Base-by-base conservation (phyloP, 2,888 invertebrate genomes). In the Hermaeophaga mercurialis region DNA sequence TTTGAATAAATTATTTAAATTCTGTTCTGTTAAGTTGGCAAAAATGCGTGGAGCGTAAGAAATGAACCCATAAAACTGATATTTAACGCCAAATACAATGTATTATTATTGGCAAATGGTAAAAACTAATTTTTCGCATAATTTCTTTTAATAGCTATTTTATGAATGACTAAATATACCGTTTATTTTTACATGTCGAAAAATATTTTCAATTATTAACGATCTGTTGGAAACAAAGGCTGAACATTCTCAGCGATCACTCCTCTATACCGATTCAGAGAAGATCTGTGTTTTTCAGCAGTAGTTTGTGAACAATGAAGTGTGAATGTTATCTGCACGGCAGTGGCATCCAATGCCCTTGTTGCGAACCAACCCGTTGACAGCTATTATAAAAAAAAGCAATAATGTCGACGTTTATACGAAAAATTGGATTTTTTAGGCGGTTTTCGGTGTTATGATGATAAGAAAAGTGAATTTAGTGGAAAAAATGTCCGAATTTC, bases 221-320 rank as follows among this genome's bases (percentile, higher is more conserved):
- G 26, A 26, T 44, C 19, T 44, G 2, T 26, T 26, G 3, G 12
- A 31, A 6, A 11, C 4, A 31, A 31, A 31, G 12, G 2, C 31
- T 12, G 12, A n/a, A 31, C 31, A 31, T 12, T 19, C 11, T 38
- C 39, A 19, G 19, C 12, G 39, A 22, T 39, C 22, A 39, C 39
- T 39, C n/a, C n/a, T n/a, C 39, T 39, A 11, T 19, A 39, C 14
- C 39, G 39, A 11, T 39, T 31, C 3, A 31, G 48, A 39, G 26
- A 38, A 48, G 53, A 54, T 48, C 54, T 54, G 44, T 55, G 55
- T 56, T 56, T 55, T 57, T 57, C 54, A 43, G 49, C 41, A 49
- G 54, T 54, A 36, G 54, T 57, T 38, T 28, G 54, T 50, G 47
- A 33, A 61, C 53, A 56, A 47, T 36, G 47, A 56, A 54, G 52